Evolutionary conservation across 2,113 vertebrate species (phyloP).

Genomic region (human): DNA sequence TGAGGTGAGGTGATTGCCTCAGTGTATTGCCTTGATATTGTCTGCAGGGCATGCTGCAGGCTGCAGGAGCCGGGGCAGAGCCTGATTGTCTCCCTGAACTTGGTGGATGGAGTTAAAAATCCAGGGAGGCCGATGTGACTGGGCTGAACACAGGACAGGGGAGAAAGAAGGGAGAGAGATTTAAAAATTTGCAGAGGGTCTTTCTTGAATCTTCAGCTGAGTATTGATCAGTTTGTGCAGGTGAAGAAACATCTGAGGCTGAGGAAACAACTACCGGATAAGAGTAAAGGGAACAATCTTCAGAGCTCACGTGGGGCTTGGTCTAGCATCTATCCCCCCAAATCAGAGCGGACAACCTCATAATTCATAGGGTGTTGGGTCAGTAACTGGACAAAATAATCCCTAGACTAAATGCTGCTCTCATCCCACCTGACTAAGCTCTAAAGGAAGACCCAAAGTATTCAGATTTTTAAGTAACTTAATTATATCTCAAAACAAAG

Average conservation of each 20-base stretch:
- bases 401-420: neutral
- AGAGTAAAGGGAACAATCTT: neutral
- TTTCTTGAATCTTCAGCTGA: neutral
- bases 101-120: neutral
- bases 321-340: neutral
- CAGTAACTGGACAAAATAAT: neutral
- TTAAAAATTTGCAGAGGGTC: neutral
- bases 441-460: neutral
- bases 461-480: neutral
- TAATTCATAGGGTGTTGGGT: neutral
- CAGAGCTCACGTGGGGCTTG: neutral
- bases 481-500: neutral
- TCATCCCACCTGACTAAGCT: neutral
- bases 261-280: neutral
- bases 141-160: neutral
- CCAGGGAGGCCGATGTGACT: neutral
- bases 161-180: neutral
- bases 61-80: neutral
- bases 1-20: neutral
- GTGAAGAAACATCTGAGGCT: neutral
- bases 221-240: neutral
- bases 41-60: neutral
- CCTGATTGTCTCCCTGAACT: neutral
- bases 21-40: neutral
- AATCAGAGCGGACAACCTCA: neutral